phyloP scores from a whole-genome alignment of 2,113 vertebrate genomes.

The Hypanus sabinus region DNA sequence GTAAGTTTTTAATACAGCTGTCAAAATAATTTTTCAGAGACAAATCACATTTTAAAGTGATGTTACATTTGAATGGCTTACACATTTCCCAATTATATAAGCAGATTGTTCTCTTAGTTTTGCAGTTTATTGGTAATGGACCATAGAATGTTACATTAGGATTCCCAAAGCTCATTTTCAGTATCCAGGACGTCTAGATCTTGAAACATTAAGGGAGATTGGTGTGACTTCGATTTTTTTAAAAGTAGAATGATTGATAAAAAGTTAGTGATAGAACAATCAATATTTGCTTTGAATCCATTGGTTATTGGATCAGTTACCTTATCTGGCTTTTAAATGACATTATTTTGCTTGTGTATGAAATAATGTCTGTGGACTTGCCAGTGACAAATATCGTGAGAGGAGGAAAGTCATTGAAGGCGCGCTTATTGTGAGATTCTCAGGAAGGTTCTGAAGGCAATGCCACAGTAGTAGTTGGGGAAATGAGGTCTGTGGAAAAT shows the following conservation, averaged over 20 bases:
- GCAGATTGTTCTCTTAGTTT: neutral
- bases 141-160: neutral
- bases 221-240: too few relatives aligned
- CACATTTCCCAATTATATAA: neutral
- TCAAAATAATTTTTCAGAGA: neutral
- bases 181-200: neutral
- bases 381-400: neutral
- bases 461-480: neutral
- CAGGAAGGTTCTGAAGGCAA: neutral
- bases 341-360: neutral
- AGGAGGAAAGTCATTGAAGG: too few relatives aligned
- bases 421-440: too few relatives aligned
- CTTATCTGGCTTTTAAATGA: neutral
- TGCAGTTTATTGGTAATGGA: neutral
- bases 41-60: neutral
- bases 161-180: neutral
- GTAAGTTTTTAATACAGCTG: conserved; percentile 55
- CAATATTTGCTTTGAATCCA: neutral
- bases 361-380: neutral
- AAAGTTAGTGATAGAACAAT: neutral
- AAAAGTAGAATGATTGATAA: neutral
- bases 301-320: neutral
- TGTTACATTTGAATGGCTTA: neutral
- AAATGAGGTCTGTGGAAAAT: neutral
- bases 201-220: too few relatives aligned